Conservation (phyloP, 1,140 invertebrate genomes). For the Manduca sexta region DNA sequence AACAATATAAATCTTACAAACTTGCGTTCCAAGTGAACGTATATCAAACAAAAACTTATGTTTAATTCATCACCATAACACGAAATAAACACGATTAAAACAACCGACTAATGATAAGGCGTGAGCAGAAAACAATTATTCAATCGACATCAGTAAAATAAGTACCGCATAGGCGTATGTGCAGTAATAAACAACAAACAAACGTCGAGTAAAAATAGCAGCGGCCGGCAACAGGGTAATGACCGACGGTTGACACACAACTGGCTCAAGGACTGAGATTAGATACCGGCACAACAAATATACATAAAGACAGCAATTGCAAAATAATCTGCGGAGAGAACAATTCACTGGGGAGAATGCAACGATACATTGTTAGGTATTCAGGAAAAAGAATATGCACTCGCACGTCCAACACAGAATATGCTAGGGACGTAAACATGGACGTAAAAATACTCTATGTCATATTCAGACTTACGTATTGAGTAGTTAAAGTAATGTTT, state of each 20-base stretch:
- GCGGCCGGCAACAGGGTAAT: conserved; percentile 51
- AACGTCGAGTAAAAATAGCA: conserved; percentile 63
- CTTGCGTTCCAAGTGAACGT: too few species aligned
- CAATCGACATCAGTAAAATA: conserved; percentile 46
- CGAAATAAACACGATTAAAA: not conserved
- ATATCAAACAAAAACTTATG: too few species aligned
- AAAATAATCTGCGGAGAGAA: conserved; percentile 35
- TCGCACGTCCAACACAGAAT: too few species aligned
- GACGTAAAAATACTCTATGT: too few species aligned
- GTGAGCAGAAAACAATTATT: conserved; percentile 36
- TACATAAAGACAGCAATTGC: conserved; percentile 48
- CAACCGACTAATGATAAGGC: not conserved
- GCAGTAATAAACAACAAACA: conserved; percentile 66
- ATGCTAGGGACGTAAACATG: too few species aligned
- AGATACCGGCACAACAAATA: conserved; percentile 66
- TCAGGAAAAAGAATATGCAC: not conserved
- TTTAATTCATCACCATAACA: too few species aligned
- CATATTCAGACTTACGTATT: too few species aligned
- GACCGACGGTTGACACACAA: conserved; percentile 69
- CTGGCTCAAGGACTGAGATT: conserved; percentile 68
- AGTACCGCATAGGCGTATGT: conserved; percentile 31
- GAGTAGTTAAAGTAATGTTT: too few species aligned
- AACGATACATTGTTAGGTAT: conserved; percentile 2
- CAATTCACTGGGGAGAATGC: conserved; percentile 6
- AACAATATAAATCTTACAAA: too few species aligned